These are phyloP conservation scores for Aurelia coerulea DNA, from an alignment of 30 jellyfish, hydroid and myxozoan species.

Conservation along the genomic window DNA sequence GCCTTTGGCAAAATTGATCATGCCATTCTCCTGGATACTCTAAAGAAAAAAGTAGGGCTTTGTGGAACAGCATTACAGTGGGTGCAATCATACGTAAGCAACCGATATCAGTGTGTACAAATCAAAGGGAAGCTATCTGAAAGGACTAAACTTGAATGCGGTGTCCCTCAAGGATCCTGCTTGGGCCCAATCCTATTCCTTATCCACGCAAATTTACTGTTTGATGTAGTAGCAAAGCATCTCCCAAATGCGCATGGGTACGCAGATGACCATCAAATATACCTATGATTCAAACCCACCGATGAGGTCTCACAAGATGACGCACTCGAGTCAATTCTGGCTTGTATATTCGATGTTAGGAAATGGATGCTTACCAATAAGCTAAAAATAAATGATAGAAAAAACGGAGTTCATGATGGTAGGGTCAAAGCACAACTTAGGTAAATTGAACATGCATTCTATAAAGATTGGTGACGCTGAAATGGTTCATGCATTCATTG, in stretches of 20 bases:
- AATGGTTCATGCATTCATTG: slow-evolving; percentile 53
- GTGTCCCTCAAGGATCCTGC: no score
- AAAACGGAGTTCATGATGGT: slow-evolving; percentile 26
- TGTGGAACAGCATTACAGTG: slow-evolving; percentile 32
- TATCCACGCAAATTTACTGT: not conserved
- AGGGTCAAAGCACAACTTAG: slow-evolving; percentile 9
- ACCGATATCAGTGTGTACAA: no score
- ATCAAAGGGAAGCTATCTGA: no score
- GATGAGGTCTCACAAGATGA: slow-evolving; percentile 48
- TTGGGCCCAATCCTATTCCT: no score
- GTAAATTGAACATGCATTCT: slow-evolving; percentile 12
- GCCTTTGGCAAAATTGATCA: slow-evolving; percentile 65
- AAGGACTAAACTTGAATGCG: no score
- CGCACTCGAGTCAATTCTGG: slow-evolving; percentile 35
- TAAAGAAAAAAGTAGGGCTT: slow-evolving; percentile 26
- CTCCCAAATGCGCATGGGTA: slow-evolving; percentile 52
- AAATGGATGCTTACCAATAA: no score
- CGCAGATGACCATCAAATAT: slow-evolving; percentile 71
- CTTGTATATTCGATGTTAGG: not conserved
- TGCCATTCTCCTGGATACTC: slow-evolving; percentile 16
- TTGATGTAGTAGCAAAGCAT: slow-evolving; percentile 40
- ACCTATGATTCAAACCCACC: slow-evolving; percentile 45
- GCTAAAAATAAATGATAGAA: no score
- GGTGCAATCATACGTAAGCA: slow-evolving; percentile 2
- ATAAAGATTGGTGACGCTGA: slow-evolving; percentile 4